Evolutionary conservation across 1,140 invertebrate genomes (phyloP).

Genomic region (Nilaparvata lugens): DNA sequence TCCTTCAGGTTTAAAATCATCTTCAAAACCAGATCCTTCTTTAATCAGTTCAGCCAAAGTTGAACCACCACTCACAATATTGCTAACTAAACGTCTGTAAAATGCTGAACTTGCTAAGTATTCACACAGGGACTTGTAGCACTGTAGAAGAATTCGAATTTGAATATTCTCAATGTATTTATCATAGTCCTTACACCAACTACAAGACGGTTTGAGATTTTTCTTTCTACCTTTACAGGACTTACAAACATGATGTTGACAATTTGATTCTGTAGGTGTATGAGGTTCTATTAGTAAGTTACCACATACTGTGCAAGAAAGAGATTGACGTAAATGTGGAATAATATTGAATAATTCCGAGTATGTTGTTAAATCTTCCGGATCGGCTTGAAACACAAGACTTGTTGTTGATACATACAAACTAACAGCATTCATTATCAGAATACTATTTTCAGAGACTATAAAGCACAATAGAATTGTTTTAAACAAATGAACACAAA

Average conservation of each 20-base stretch:
- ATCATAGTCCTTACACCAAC: conserved; percentile 74
- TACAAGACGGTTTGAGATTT: conserved; percentile 71
- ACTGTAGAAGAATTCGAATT: conserved; percentile 68
- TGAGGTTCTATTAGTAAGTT: conserved; percentile 73
- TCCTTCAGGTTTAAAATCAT: conserved; percentile 60
- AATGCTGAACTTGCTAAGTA: conserved; percentile 61
- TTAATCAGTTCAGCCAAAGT: conserved; percentile 53
- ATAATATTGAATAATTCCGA: conserved; percentile 72
- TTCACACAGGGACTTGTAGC: conserved; percentile 80
- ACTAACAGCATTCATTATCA: conserved; percentile 70
- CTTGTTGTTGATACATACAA: conserved; percentile 76
- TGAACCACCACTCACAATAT: conserved; percentile 35
- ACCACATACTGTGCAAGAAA: conserved; percentile 82
- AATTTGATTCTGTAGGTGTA: conserved; percentile 67
- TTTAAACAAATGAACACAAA: too few species aligned
- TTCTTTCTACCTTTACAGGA: conserved; percentile 73
- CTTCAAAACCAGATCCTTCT: conserved; percentile 67
- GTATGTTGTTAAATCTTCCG: conserved; percentile 60
- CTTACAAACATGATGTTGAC: conserved; percentile 82
- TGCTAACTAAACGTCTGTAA: conserved; percentile 46
- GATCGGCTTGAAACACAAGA: conserved; percentile 59
- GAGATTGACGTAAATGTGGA: conserved; percentile 71
- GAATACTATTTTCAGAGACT: too few species aligned
- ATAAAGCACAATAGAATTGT: too few species aligned
- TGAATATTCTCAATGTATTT: conserved; percentile 76